Evolutionary conservation across 2,797 vertebrate genomes (phyloP), one percentile per base, ranked within the genome.

Genomic region (Kryptopterus vitreolus): DNA sequence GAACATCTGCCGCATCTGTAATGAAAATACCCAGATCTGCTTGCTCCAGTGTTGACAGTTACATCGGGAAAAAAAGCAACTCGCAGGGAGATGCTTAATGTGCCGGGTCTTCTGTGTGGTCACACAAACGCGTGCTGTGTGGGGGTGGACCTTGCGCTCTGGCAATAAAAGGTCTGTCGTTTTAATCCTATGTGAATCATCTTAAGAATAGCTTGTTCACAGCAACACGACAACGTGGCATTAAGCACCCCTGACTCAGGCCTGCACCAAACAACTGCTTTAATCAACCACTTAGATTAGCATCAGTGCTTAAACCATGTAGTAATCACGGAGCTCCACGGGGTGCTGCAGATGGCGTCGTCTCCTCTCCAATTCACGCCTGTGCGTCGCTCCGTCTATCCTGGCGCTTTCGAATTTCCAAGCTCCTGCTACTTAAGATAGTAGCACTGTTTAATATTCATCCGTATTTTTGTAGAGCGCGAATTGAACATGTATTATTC

Each of bases 401-500:
- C 35, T 38, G 31, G 50, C 33, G 35, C 43, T 76, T 62, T 68
- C 55, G 66, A 80, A n/a, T n/a, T 80, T 76, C 63, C 31, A 59
- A 63, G 63, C 53, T 29, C 26, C 43, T 38, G 46, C 70, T 77
- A 35, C 58, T 77, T 69, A 76, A 76, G 46, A 77, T 74, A 65
- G 72, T 46, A 68, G 55, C 50, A 9, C 68, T 80, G 72, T 77
- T 85, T 80, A 86, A 84, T 84, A 84, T 84, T 84, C 70, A 72
- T 80, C 48, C 65, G 31, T 74, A 81, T 81, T 84, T 83, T 70
- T 59, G 66, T 24, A 69, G 59, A 24, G 43, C 26, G 62, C 77
- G 79, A 83, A 87, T 83, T 83, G 46, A 77, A 83, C 71, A 84
- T 85, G 83, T 70, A 83, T 86, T 87, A 84, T 87, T 85, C 86